Evolutionary conservation across 1,140 invertebrate species (phyloP).

Genomic region (Lucilia sericata): DNA sequence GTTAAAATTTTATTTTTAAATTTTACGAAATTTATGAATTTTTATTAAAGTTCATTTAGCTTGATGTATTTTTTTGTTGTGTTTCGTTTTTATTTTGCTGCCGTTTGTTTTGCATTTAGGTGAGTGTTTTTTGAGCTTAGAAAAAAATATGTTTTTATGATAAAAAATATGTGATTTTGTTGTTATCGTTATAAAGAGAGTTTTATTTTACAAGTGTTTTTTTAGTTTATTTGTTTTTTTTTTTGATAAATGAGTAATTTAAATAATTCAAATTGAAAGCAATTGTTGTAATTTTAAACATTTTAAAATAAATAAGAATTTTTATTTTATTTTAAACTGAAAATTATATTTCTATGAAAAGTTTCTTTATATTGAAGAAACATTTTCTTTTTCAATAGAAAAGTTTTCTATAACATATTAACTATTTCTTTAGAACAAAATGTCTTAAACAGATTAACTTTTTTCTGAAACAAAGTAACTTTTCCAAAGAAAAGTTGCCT

Average conservation of each 20-base stretch:
- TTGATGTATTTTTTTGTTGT: background rate
- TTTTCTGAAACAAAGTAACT: no score
- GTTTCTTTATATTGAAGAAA: no score
- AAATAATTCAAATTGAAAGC: background rate
- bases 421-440: no score
- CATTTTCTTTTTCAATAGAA: no score
- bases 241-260: background rate
- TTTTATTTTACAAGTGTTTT: constrained; percentile 22
- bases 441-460: no score
- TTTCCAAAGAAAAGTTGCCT: no score
- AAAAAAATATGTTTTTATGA: constrained; percentile 35
- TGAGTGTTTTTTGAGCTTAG: constrained; percentile 38
- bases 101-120: background rate
- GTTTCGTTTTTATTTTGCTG: background rate
- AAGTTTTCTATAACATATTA: no score
- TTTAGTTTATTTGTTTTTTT: background rate
- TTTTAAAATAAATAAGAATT: no score
- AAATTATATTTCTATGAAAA: no score
- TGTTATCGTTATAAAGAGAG: constrained; percentile 9
- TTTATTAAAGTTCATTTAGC: constrained; percentile 30
- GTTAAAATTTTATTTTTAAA: background rate
- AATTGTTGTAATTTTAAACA: no score
- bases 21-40: background rate
- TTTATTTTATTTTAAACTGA: no score
- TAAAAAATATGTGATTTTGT: background rate